Conservation (phyloP, 2,888 invertebrate species). For the Caenorhabditis drosophilae region DNA sequence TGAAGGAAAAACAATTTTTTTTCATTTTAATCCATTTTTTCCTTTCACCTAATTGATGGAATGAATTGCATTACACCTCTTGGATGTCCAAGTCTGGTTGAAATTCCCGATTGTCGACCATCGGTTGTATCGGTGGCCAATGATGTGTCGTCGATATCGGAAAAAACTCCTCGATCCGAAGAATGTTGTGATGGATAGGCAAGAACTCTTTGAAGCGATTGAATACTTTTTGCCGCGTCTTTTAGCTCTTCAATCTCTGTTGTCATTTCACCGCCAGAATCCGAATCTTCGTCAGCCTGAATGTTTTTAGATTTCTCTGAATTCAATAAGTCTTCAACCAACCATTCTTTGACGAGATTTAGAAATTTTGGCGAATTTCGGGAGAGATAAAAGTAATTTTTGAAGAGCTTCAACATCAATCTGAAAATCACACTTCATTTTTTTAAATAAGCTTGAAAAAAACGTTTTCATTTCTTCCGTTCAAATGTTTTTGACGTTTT, state of each 20-base stretch:
- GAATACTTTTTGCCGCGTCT: slow-evolving; percentile 66
- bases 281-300: slow-evolving; percentile 31
- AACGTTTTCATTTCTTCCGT: neutral
- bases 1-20: neutral
- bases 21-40: neutral
- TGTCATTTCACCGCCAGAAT: slow-evolving; percentile 50
- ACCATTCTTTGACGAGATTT: too few relatives aligned
- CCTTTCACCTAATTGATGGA: slow-evolving; percentile 46
- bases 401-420: slow-evolving; percentile 52
- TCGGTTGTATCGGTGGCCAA: slow-evolving; percentile 35
- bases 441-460: neutral
- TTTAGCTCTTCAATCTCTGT: slow-evolving; percentile 65
- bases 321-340: too few relatives aligned
- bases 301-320: too few relatives aligned
- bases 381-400: slow-evolving; percentile 39
- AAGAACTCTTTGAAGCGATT: slow-evolving; percentile 57
- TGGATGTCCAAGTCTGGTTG: slow-evolving; percentile 59
- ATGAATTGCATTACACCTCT: slow-evolving; percentile 67
- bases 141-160: slow-evolving; percentile 15
- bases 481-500: too few relatives aligned
- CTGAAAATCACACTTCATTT: slow-evolving; percentile 15
- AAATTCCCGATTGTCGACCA: slow-evolving; percentile 55
- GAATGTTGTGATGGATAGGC: slow-evolving; percentile 48
- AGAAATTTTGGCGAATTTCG: slow-evolving; percentile 32
- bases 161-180: slow-evolving; percentile 42